Evolutionary conservation across 2,888 invertebrate genomes (phyloP).

Genomic region (Ectemnius continuus): DNA sequence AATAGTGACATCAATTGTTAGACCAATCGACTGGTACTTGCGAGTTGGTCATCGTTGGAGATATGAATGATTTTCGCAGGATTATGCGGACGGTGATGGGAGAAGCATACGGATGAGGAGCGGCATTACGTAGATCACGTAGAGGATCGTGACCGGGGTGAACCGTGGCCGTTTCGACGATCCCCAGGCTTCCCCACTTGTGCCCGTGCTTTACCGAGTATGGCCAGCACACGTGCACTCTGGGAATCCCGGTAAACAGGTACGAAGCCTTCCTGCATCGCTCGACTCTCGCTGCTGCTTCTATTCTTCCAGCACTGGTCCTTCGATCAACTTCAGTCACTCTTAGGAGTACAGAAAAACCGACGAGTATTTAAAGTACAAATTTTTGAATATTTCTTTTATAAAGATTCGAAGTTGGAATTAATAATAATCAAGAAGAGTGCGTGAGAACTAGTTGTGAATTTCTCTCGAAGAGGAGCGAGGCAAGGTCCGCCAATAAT

Average conservation of each 20-base stretch:
- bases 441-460: no score
- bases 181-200: slow-evolving; percentile 31
- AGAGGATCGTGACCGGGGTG: slow-evolving; percentile 28
- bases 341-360: not conserved
- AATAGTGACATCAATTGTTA: no score
- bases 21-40: no score
- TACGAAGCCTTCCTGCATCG: slow-evolving; percentile 41
- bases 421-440: no score
- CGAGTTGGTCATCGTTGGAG: no score
- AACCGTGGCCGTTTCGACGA: slow-evolving; percentile 11
- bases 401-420: no score
- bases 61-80: no score
- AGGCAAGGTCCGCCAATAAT: no score
- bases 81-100: no score
- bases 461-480: no score
- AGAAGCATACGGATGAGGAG: not conserved
- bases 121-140: slow-evolving; percentile 11
- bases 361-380: no score
- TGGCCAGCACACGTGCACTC: not conserved
- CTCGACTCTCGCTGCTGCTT: not conserved
- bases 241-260: slow-evolving; percentile 50
- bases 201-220: not conserved
- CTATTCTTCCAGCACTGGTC: slow-evolving; percentile 24
- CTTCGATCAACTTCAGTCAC: slow-evolving; percentile 41
- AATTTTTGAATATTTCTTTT: no score